Evolutionary conservation across 2,888 invertebrate species (phyloP).

Genomic region (Lasioglossum morio): DNA sequence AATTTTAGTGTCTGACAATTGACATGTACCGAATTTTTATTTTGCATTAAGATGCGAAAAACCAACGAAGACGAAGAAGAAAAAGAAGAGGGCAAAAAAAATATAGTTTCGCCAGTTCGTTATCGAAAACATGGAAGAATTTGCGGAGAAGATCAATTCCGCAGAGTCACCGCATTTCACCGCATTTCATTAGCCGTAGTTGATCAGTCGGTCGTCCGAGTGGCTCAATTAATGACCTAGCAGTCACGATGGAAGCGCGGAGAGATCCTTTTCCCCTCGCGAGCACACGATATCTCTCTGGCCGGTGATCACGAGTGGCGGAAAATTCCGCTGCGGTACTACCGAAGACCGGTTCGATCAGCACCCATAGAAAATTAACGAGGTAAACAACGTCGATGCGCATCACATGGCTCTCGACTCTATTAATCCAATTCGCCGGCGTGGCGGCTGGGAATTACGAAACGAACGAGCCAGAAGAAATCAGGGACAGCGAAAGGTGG

Average conservation of each 20-base stretch:
- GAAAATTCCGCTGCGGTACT: slow-evolving; percentile 30
- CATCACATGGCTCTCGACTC: background rate
- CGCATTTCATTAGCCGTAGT: background rate
- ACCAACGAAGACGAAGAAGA: background rate
- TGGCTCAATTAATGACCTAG: background rate
- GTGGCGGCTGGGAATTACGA: background rate
- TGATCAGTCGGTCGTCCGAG: background rate
- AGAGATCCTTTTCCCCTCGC: background rate
- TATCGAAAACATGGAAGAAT: background rate
- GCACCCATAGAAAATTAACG: slow-evolving; percentile 26
- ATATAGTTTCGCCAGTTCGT: background rate
- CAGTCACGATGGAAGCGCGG: background rate
- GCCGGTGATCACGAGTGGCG: background rate
- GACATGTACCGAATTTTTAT: background rate
- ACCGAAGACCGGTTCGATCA: slow-evolving; percentile 32
- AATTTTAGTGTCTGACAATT: no score
- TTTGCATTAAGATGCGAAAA: background rate
- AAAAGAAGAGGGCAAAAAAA: background rate
- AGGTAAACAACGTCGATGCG: slow-evolving; percentile 9
- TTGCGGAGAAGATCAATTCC: background rate
- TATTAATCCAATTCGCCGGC: slow-evolving; percentile 17
- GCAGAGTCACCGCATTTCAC: background rate
- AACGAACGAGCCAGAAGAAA: background rate
- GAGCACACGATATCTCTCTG: background rate
- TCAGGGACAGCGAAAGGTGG: slow-evolving; percentile 9